These are phyloP conservation scores for Eurypyga helias DNA, from an alignment of 2,113 vertebrate species.

Conservation along the genomic window DNA sequence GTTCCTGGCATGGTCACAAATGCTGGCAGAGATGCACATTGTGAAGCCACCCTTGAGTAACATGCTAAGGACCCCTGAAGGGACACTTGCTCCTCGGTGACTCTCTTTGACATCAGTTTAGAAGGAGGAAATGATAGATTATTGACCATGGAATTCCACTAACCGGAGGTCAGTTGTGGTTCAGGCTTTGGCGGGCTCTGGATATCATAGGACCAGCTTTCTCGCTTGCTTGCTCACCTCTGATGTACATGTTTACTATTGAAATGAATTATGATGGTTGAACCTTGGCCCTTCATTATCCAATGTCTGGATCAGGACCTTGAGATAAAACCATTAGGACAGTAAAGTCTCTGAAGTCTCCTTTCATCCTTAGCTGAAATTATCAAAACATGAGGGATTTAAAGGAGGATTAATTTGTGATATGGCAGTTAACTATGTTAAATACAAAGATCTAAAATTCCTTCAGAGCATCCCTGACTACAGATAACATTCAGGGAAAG, in stretches of 20 bases:
- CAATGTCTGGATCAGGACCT: background rate
- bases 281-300: background rate
- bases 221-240: background rate
- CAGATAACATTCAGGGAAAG: background rate
- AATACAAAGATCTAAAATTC: background rate
- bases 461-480: background rate
- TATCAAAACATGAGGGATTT: background rate
- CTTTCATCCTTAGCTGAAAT: background rate
- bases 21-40: conserved; percentile 17
- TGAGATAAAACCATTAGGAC: background rate
- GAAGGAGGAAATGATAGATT: background rate
- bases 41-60: conserved; percentile 43
- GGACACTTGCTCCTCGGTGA: conserved; percentile 23
- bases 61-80: background rate
- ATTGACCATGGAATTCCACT: background rate
- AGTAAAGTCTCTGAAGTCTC: background rate
- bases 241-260: background rate
- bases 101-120: background rate
- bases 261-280: background rate
- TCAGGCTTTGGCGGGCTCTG: background rate
- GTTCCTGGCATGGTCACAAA: background rate
- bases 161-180: background rate
- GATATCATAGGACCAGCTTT: background rate
- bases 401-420: background rate
- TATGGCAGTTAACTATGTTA: background rate